Conservation (phyloP, 1,140 invertebrate species). For the Rhyzopertha dominica region DNA sequence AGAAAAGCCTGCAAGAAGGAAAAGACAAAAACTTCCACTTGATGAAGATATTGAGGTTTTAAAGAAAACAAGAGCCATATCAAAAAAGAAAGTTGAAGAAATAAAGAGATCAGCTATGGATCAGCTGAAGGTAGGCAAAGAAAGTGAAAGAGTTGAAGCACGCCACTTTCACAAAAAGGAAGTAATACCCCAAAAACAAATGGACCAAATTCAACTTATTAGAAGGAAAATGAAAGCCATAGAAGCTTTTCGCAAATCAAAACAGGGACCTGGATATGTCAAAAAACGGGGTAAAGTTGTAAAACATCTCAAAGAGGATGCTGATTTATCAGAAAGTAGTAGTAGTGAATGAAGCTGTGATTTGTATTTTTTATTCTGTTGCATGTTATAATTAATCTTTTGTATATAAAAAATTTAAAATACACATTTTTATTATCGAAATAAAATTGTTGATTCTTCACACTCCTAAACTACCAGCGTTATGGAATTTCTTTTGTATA, state of each 20-base stretch:
- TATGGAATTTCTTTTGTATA: no score
- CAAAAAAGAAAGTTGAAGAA: conserved; percentile 24
- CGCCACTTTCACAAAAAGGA: conserved; percentile 45
- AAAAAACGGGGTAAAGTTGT: conserved; percentile 46
- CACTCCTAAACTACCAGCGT: no score
- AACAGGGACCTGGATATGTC: conserved; percentile 52
- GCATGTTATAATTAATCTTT: not conserved
- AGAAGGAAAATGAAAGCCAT: conserved; percentile 71
- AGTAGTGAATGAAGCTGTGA: conserved; percentile 46
- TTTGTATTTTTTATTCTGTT: not conserved
- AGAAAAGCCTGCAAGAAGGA: conserved; percentile 12
- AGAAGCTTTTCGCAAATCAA: conserved; percentile 65
- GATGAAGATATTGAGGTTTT: conserved; percentile 37
- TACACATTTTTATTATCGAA: no score
- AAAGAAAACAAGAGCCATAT: conserved; percentile 29
- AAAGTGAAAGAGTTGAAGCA: conserved; percentile 21
- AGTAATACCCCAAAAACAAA: conserved; percentile 69
- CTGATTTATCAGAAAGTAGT: conserved; percentile 63
- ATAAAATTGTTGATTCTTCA: no score
- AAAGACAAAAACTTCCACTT: conserved; percentile 13
- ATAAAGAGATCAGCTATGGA: conserved; percentile 28
- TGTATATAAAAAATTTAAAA: no score
- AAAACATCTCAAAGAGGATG: conserved; percentile 53
- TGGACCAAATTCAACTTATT: conserved; percentile 57
- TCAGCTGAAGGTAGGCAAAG: conserved; percentile 25